Evolutionary conservation across 2,888 invertebrate species (phyloP).

Genomic region (Thereva unica): DNA sequence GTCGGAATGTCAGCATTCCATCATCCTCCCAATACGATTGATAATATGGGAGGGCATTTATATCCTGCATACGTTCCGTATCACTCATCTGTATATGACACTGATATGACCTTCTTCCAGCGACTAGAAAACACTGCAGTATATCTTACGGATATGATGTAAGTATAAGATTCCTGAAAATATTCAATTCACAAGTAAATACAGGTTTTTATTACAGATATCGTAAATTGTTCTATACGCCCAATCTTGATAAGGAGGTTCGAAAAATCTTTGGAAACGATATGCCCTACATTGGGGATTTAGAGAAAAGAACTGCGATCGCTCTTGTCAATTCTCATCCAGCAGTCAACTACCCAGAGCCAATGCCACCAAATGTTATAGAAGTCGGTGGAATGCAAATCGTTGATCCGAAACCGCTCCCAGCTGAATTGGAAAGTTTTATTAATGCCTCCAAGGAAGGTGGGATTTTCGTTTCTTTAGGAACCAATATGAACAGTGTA

Average conservation of each 20-base stretch:
- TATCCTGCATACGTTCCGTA: conserved; percentile 48
- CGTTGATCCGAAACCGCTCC: conserved; percentile 46
- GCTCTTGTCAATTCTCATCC: conserved; percentile 53
- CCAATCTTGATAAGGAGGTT: conserved; percentile 44
- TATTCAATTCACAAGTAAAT: not conserved
- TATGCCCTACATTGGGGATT: conserved; percentile 43
- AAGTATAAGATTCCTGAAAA: conserved; percentile 25
- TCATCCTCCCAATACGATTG: conserved; percentile 45
- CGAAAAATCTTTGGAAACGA: conserved; percentile 42
- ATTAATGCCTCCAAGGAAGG: conserved; percentile 49
- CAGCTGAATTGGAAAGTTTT: conserved; percentile 47
- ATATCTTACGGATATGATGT: conserved; percentile 44
- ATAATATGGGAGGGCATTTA: conserved; percentile 47
- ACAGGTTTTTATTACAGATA: conserved; percentile 40
- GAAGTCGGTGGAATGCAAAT: conserved; percentile 56
- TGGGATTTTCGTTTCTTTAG: conserved; percentile 52
- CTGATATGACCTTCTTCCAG: conserved; percentile 47
- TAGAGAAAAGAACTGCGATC: conserved; percentile 46
- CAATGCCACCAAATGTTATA: conserved; percentile 53
- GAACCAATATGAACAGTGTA: conserved; percentile 48
- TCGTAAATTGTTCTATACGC: conserved; percentile 42
- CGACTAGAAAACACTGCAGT: conserved; percentile 46
- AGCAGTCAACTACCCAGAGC: conserved; percentile 50
- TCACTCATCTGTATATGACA: conserved; percentile 42
- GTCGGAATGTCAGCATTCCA: conserved; percentile 48